Base-by-base conservation (phyloP, 2,113 vertebrate genomes). In the Rhea americana region DNA sequence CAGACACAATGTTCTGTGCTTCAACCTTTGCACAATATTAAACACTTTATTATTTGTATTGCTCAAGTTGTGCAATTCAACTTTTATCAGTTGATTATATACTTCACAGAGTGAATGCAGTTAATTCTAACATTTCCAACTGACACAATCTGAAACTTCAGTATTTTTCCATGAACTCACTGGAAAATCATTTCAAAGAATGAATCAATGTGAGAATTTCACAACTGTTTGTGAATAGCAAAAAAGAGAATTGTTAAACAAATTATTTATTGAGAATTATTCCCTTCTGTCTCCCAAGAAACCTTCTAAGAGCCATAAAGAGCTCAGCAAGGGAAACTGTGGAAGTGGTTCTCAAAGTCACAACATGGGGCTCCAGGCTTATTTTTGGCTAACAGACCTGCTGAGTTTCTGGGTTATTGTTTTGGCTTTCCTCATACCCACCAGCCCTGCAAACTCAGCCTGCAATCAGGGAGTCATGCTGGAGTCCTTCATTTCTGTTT, bases 101-200 rank as follows among this genome's bases (percentile, higher is more conserved):
- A 25, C 58, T 93, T 90, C 85, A 73, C 80, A 55, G 67, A 62
- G 47, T 73, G 77, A 89, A 82, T 24, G 28, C 62, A 59, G 58
- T 82, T 82, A 91, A 75, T 89, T 93, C 70, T 85, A 82, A 28
- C 50, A 51, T 66, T 91, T 91, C 58, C 16, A 71, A 5, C 66
- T 39, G 41, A 39, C 21, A 39, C 0, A 2, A 43, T 87, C 50
- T 66, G 35, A 90, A 94, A 75, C n/a, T 26, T 91, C 55, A 66
- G 45, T 45, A 76, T 75, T 93, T 91, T 94, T 91, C 83, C 81
- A 87, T 94, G 58, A 95, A 82, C n/a, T 84, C 59, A 50, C 48
- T 87, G 24, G 78, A 91, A 95, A 93, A 88, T 71, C 47, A 85
- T 82, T 91, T 79, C 37, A 79, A 95, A 87, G 76, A 90, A 91